Conservation (phyloP, 2,888 invertebrate genomes). For the Proisotoma minuta region DNA sequence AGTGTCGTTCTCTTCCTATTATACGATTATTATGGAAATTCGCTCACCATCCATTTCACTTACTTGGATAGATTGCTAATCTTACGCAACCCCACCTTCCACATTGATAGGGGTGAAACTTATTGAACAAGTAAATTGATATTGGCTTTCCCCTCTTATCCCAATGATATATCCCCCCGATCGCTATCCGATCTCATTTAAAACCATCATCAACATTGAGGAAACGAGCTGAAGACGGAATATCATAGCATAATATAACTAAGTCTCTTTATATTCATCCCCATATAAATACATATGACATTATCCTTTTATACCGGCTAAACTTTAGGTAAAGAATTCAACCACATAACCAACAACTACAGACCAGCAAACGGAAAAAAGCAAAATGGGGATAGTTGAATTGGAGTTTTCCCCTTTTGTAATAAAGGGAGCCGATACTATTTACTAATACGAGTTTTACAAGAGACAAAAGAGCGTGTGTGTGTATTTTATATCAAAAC, state of each 20-base stretch:
- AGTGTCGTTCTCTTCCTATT: slow-evolving; percentile 14
- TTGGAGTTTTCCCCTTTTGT: neutral
- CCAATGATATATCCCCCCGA: neutral
- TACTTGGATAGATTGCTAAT: neutral
- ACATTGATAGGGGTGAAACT: slow-evolving; percentile 19
- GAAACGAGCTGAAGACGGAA: neutral
- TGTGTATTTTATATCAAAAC: too few relatives aligned
- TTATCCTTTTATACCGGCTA: neutral
- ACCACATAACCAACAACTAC: too few relatives aligned
- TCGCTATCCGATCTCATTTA: neutral
- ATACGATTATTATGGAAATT: slow-evolving; percentile 29
- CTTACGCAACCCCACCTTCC: slow-evolving; percentile 7
- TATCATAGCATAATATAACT: neutral
- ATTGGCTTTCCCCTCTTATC: neutral
- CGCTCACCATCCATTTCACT: slow-evolving; percentile 8
- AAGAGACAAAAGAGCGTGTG: neutral
- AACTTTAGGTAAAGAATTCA: neutral
- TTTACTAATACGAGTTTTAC: neutral
- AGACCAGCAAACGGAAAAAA: neutral
- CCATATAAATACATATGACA: neutral
- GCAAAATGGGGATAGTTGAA: slow-evolving; percentile 2
- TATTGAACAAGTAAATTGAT: slow-evolving; percentile 19
- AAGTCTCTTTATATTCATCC: neutral
- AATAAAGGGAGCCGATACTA: too few relatives aligned
- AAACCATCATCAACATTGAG: neutral